These are phyloP conservation scores for Drosophila multiciliata DNA, from an alignment of 2,888 invertebrate genomes.

Conservation along the genomic window DNA sequence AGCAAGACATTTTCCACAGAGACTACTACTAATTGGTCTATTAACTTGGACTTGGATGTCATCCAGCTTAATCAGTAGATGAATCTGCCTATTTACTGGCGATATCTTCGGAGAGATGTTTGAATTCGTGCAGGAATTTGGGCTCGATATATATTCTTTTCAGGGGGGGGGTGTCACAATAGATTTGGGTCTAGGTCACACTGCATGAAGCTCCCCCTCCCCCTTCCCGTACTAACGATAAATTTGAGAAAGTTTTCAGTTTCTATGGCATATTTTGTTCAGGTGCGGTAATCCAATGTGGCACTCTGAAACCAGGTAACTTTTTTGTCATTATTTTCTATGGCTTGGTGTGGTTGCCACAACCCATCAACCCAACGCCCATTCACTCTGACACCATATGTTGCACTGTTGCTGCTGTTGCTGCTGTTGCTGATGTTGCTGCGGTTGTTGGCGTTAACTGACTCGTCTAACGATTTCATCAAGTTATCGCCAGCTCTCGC, in stretches of 20 bases:
- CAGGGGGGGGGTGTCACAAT: background rate
- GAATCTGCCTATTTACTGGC: background rate
- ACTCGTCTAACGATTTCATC: constrained; percentile 63
- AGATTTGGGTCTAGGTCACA: constrained; percentile 1
- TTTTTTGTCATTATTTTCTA: constrained; percentile 31
- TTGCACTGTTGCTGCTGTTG: constrained; percentile 8
- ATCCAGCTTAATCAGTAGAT: background rate
- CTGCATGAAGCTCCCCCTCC: background rate
- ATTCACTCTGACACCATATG: constrained; percentile 12
- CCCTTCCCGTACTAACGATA: background rate
- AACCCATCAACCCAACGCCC: background rate
- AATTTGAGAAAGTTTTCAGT: background rate
- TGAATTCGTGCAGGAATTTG: background rate
- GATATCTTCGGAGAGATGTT: background rate
- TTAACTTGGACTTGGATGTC: background rate
- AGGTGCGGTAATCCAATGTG: background rate
- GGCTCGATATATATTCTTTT: background rate
- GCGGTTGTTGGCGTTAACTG: constrained; percentile 48
- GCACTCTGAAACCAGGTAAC: constrained; percentile 1
- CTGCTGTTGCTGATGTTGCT: constrained; percentile 10
- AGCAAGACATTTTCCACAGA: no score
- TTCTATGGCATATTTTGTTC: constrained; percentile 5
- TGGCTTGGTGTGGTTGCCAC: constrained; percentile 20
- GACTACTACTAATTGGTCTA: no score
- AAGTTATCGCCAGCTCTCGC: constrained; percentile 49